phyloP scores from a whole-genome alignment of 2,797 vertebrate species.

The Danionella dracula region DNA sequence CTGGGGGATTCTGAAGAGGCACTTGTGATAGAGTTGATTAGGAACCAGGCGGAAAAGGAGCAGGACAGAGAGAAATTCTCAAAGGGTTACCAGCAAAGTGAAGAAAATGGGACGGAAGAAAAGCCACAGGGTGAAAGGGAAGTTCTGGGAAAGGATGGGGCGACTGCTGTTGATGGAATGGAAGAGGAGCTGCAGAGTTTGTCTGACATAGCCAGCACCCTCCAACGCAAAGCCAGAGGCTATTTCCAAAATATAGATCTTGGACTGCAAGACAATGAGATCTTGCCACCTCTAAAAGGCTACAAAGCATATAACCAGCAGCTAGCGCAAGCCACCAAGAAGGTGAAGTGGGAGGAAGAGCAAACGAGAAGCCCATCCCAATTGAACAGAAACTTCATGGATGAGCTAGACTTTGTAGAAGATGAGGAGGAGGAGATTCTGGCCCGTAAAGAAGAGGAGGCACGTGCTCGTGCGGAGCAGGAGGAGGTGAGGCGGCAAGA shows the following conservation, averaged over 20 bases:
- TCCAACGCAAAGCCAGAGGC: conserved; percentile 71
- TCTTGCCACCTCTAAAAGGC: conserved; percentile 72
- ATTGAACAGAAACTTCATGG: conserved; percentile 69
- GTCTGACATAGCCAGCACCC: conserved; percentile 42
- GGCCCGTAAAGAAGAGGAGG: conserved; percentile 64
- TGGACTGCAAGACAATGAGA: conserved; percentile 73
- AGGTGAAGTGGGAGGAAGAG: conserved; percentile 73
- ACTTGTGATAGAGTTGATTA: conserved; percentile 46
- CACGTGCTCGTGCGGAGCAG: conserved; percentile 70
- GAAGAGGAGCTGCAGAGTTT: conserved; percentile 52
- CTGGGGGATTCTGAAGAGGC: conserved; percentile 52
- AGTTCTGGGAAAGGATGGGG: conserved; percentile 41
- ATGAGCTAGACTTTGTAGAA: conserved; percentile 69
- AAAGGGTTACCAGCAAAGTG: conserved; percentile 55
- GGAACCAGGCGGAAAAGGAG: conserved; percentile 41
- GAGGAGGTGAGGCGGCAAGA: conserved; percentile 83
- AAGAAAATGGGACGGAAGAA: conserved; percentile 48
- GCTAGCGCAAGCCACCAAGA: conserved; percentile 68
- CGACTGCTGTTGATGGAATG: conserved; percentile 34
- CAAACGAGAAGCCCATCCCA: conserved; percentile 47
- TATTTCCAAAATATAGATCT: conserved; percentile 78
- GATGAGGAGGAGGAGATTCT: conserved; percentile 76
- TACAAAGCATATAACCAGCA: conserved; percentile 78
- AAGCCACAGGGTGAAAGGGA: conserved; percentile 44
- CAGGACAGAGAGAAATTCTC: conserved; percentile 54